Evolutionary conservation across 2,113 vertebrate genomes (phyloP).

Genomic region (Lichenostomus cassidix): DNA sequence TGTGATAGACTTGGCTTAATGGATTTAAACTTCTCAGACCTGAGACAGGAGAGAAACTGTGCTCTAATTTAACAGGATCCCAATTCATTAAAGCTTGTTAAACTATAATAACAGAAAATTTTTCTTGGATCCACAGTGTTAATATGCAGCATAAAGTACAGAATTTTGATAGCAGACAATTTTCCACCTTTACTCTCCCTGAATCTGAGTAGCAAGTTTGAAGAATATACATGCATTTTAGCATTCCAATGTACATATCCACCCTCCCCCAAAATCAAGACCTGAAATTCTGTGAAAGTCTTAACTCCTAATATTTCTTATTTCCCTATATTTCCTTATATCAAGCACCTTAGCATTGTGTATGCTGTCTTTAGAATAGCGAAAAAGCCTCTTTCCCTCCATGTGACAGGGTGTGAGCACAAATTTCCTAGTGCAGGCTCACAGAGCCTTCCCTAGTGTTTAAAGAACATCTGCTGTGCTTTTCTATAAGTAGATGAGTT

Average conservation of each 20-base stretch:
- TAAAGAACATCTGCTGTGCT: slow-evolving; percentile 20
- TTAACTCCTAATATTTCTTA: background rate
- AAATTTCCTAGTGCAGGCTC: background rate
- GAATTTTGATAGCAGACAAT: background rate
- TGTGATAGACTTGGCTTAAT: background rate
- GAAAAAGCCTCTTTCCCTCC: background rate
- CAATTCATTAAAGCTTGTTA: background rate
- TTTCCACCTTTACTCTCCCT: background rate
- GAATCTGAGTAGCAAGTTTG: background rate
- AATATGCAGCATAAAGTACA: background rate
- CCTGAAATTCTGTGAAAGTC: background rate
- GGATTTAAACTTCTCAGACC: background rate
- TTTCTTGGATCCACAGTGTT: background rate
- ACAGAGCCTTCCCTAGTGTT: slow-evolving; percentile 18
- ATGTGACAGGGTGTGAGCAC: background rate
- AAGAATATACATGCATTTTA: background rate
- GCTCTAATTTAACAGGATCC: background rate
- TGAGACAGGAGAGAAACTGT: background rate
- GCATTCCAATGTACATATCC: background rate
- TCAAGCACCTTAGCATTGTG: background rate
- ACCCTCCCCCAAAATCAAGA: background rate
- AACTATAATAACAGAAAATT: background rate
- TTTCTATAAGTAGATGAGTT: background rate
- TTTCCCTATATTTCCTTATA: background rate
- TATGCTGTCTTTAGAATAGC: background rate